Evolutionary conservation across 1,140 invertebrate genomes (phyloP), one percentile per base, ranked within the genome.

Genomic region (Heliconius melpomene): DNA sequence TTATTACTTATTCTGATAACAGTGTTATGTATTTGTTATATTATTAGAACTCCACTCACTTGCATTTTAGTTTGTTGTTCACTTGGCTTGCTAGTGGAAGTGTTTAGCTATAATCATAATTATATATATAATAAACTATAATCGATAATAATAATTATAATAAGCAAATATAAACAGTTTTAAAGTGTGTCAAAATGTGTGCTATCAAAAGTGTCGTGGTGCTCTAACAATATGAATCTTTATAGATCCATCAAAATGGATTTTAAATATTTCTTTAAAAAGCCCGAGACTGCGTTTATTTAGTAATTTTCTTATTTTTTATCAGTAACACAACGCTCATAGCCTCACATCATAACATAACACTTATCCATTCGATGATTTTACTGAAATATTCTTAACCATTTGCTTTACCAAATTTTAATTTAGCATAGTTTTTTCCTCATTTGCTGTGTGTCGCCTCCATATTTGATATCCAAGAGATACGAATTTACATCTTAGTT

Each of bases 221-320:
- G 60, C 26, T 66, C 26, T 66, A 29, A 29, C 23, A 66, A 66
- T 66, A 66, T 66, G 60, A 66, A 66, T 66, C 60, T 66, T 13
- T 29, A 66, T 29, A 66, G 60, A 66, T 66, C 23, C 60, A 66
- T 66, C 26, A 66, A 66, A 66, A 66, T 66, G 60, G 60, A 66
- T 66, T 66, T 66, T 23, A 66, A 66, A 29, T 66, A 66, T 66
- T 66, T 66, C 26, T 66, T 66, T 66, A 66, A 66, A 66, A 66
- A 66, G 60, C 23, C 60, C 26, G 13, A 66, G 13, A 23, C n/a
- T 23, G 60, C 29, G 9, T 66, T 66, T 66, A 66, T 66, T 66
- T 66, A 16, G 60, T 66, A 66, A 66, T 29, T 66, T 66, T 3
- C 13, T 26, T 66, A 29, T 5, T 66, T 66, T 66, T 29, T 66